Evolutionary conservation across 2,888 invertebrate species (phyloP), one percentile per base, ranked within the genome.

Genomic region (Elgonia sp.): DNA sequence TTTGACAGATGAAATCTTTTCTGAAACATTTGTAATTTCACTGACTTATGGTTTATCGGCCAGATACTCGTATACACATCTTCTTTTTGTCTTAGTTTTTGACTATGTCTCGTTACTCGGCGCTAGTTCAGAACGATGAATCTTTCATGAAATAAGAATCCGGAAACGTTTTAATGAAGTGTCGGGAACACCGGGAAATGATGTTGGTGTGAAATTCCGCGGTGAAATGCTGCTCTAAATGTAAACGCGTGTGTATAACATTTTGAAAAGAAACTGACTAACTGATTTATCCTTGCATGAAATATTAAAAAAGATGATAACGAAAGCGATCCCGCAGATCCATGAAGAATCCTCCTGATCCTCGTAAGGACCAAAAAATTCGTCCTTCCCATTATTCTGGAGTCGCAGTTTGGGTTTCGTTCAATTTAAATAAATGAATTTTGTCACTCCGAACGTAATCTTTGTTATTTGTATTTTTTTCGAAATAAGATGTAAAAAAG

Each of bases 91-190:
- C 60, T 40, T 40, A 21, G 40, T 72, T 63, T 81, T 46, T 40
- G 29, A 20, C 53, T 75, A 5, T 39, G 79, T 81, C 85, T 50
- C 46, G 21, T 57, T 63, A 20, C 76, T 40, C 63, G 62, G 60
- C 81, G 53, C 69, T 63, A 42, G 65, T 69, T 79, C 53, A 21
- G 50, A 62, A 76, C 88, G 80, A 86, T 86, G 84, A 86, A 88
- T 86, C 83, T 86, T 86, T 86, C 88, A 86, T 86, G 86, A 84
- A 86, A 86, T 83, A 86, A 88, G 80, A 86, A 88, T 86, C 86
- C 76, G 86, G 86, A 88, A 88, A 84, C 77, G 81, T 82, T 86
- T 88, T 86, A 89, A 89, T 86, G 84, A 89, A 84, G 86, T 86
- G 86, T 80, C 77, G 82, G 67, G 84, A 67, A 63, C 84, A 86